Conservation (phyloP, 2,888 invertebrate species). For the Drosophila mimica region DNA sequence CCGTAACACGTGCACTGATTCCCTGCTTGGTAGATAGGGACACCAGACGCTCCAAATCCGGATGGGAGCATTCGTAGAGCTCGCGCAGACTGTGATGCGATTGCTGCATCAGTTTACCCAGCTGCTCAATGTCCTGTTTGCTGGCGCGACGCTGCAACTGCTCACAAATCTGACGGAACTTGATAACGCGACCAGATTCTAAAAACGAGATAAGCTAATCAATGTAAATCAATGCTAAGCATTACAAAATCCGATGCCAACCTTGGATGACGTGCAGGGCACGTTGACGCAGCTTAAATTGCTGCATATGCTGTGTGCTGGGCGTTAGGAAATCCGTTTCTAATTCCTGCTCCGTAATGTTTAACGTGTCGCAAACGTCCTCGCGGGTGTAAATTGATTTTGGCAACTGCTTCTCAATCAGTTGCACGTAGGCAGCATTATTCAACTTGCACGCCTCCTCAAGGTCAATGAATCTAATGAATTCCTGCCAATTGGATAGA, state of each 20-base stretch:
- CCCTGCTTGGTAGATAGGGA: conserved; percentile 89
- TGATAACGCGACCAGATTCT: conserved; percentile 94
- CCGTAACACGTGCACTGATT: conserved; percentile 96
- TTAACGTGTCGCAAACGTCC: conserved; percentile 88
- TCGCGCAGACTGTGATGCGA: conserved; percentile 95
- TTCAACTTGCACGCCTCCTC: conserved; percentile 88
- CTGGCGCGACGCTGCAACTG: conserved; percentile 48
- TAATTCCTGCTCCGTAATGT: conserved; percentile 87
- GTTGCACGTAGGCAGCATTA: conserved; percentile 89
- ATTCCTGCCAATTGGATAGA: conserved; percentile 88
- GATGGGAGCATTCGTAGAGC: conserved; percentile 97
- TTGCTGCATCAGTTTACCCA: conserved; percentile 94
- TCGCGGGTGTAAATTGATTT: conserved; percentile 89
- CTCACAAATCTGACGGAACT: conserved; percentile 89
- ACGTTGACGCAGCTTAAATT: conserved; percentile 93
- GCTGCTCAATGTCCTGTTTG: conserved; percentile 80
- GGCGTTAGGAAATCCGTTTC: conserved; percentile 88
- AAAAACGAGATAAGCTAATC: conserved; percentile 38
- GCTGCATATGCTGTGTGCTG: conserved; percentile 87
- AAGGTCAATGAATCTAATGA: conserved; percentile 90
- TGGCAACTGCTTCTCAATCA: conserved; percentile 88
- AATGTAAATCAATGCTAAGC: background rate
- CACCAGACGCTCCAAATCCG: conserved; percentile 93
- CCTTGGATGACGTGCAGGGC: conserved; percentile 95
- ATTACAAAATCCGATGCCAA: conserved; percentile 74